Percentiles rank a stretch among this genome's conserved stretches.
Evolutionary conservation across 2,888 invertebrate species (phyloP).

Genomic region (Bibio marci): DNA sequence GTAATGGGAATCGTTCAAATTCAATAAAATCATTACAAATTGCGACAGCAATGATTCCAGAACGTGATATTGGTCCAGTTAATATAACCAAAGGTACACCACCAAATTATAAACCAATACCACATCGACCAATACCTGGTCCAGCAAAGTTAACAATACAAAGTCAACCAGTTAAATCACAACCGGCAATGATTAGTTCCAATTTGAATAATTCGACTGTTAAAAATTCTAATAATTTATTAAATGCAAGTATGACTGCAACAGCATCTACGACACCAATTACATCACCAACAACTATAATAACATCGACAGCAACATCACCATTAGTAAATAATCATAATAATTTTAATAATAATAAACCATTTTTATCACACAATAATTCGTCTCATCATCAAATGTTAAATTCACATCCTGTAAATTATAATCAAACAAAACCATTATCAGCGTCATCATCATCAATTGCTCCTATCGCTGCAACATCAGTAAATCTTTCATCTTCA

Average conservation of each 20-base stretch:
- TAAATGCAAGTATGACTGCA: slow-evolving; percentile 29
- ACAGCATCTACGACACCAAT: slow-evolving; percentile 22
- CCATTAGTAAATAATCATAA: no score
- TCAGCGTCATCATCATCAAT: no score
- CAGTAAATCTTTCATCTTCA: not conserved
- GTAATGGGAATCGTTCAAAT: slow-evolving; percentile 2
- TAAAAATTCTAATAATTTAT: not conserved
- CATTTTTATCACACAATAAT: no score
- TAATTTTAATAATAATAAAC: no score
- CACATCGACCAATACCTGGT: slow-evolving; percentile 29
- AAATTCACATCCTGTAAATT: not conserved
- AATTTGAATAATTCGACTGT: slow-evolving; percentile 13
- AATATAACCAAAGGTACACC: slow-evolving; percentile 5
- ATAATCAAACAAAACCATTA: not conserved
- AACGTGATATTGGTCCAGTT: slow-evolving; percentile 10
- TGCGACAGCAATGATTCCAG: slow-evolving; percentile 11
- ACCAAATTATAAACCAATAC: slow-evolving; percentile 6
- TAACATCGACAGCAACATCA: not conserved
- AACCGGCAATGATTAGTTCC: slow-evolving; percentile 40
- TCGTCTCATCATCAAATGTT: no score
- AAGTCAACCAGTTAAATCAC: slow-evolving; percentile 42
- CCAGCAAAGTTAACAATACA: slow-evolving; percentile 40
- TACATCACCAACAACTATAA: slow-evolving; percentile 18
- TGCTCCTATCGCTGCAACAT: no score
- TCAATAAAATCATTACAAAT: not conserved